A percentile compares a stretch with the other conserved stretches of the same genome.
These are phyloP conservation scores for Solea solea DNA, from an alignment of 2,113 vertebrate species.

Conservation along the genomic window DNA sequence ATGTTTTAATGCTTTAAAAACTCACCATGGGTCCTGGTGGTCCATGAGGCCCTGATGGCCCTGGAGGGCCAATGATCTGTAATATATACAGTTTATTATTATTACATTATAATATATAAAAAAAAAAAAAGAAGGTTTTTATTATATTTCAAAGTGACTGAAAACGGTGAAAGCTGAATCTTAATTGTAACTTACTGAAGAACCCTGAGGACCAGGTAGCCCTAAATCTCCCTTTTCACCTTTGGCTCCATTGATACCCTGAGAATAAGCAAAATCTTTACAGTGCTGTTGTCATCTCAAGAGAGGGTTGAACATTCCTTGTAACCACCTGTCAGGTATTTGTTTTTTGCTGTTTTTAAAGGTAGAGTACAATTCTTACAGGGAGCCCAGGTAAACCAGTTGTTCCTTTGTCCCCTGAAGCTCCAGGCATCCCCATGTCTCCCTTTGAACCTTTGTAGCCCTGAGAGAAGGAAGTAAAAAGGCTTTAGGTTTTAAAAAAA, in stretches of 20 bases:
- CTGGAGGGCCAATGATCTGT: conserved; percentile 92
- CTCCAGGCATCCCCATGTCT: conserved; percentile 90
- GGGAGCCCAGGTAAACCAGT: conserved; percentile 93
- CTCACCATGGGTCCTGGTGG: conserved; percentile 97
- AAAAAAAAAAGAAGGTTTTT: neutral
- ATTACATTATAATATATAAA: neutral
- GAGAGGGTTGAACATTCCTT: neutral
- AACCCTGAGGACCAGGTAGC: conserved; percentile 89
- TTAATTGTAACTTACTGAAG: conserved; percentile 86
- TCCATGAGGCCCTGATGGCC: conserved; percentile 91
- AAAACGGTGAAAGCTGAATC: no score
- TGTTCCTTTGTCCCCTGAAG: conserved; percentile 91
- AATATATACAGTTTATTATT: conserved; percentile 7
- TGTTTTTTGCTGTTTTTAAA: neutral
- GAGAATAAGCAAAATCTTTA: conserved; percentile 1
- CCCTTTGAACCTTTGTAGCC: conserved; percentile 97
- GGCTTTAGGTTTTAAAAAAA: no score
- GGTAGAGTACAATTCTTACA: conserved; percentile 78
- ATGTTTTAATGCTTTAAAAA: neutral
- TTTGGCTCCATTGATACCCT: conserved; percentile 93
- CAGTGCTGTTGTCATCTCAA: neutral
- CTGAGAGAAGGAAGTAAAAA: conserved; percentile 65
- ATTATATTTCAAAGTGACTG: no score
- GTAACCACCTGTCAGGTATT: neutral
- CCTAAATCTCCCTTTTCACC: conserved; percentile 95